Percentiles rank a stretch among this genome's conserved stretches.
These are phyloP conservation scores for Chinchilla lanigera DNA, from an alignment of 2,113 vertebrate genomes.

Conservation along the genomic window DNA sequence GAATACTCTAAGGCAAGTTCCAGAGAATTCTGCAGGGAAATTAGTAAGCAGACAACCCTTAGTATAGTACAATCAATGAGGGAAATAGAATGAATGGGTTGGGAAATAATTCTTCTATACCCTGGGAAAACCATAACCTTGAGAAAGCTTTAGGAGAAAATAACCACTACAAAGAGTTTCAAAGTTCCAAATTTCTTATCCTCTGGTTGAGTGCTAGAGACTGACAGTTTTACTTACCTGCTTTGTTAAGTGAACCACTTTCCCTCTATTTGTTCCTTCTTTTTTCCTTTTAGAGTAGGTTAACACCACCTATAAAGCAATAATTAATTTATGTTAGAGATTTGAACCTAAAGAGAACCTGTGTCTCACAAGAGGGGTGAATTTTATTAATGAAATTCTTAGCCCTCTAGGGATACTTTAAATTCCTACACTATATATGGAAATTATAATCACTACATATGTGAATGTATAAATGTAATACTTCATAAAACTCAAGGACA, in stretches of 20 bases:
- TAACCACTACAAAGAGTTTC: background rate
- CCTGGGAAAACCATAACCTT: background rate
- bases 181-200: background rate
- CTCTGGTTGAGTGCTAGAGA: background rate
- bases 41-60: background rate
- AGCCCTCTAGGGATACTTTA: background rate
- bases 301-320: background rate
- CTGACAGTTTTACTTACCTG: background rate
- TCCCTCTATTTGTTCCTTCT: background rate
- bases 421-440: background rate
- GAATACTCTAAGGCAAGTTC: background rate
- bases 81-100: background rate
- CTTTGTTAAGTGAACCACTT: background rate
- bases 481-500: background rate
- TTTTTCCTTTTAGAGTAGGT: background rate
- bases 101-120: background rate
- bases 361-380: background rate
- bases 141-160: background rate
- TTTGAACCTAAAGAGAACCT: background rate
- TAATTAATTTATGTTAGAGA: constrained; percentile 6
- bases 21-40: background rate
- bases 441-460: background rate
- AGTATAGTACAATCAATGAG: background rate
- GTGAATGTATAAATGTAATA: background rate
- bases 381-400: constrained; percentile 42